Base-by-base conservation (phyloP, 2,113 vertebrate species). In the Gasterosteus nipponicus region DNA sequence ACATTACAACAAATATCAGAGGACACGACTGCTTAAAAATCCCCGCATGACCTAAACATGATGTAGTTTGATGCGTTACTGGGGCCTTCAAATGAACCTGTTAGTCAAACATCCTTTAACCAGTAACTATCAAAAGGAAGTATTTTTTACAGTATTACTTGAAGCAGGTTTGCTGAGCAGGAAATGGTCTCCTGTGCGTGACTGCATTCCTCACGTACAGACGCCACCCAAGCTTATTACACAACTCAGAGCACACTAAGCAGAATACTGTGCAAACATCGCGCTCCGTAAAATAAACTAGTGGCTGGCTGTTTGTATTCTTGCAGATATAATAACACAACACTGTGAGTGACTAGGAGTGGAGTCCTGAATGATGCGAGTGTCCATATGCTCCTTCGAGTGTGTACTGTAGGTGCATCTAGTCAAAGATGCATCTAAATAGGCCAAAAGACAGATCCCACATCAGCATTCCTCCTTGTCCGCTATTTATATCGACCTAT, bases 401-500 rank as follows among this genome's bases (percentile, higher is more conserved):
- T 63, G 11, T 18, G 19, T 22, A 51, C 7, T 4, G 14, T 10
- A 57, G 54, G 46, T 56, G n/a, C 22, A 63, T 75, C 16, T 7
- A 63, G n/a, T 54, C 71, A 70, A 31, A 69, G 58, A 65, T 78
- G 22, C 61, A 68, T 61, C 69, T 42, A 90, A 84, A 73, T 86
- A 81, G 87, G 85, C 67, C 85, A 81, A 53, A 81, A 84, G 73
- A 81, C 63, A 49, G 58, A 83, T 35, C 54, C 5, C 59, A 69
- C 53, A 31, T 59, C 44, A 69, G 64, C 64, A 71, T 35, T 59
- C 57, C 75, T 68, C 80, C 56, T 77, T 58, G 14, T 56, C 56
- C 61, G 84, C 91, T 94, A 93, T 93, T 93, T 93, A 89, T 93
- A 92, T 77, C 47, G 89, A 87, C 92, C 93, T 77, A 90, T 69